Conservation (phyloP, 2,888 invertebrate species). For the Oxycera nigricornis region DNA sequence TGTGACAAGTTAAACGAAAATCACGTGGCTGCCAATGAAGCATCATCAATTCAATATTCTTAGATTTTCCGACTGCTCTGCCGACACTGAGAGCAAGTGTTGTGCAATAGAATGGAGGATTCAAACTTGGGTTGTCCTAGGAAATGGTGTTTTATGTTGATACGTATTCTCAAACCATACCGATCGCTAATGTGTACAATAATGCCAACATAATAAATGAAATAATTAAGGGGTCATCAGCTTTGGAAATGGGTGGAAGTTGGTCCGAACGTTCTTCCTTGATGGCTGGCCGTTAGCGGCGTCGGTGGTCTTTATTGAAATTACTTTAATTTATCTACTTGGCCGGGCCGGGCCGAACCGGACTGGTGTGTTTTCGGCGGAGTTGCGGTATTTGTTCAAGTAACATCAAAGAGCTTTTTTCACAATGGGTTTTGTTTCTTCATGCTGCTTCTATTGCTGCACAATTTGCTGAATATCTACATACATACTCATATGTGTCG, state of each 20-base stretch:
- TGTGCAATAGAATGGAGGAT: neutral
- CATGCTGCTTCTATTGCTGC: too few species aligned
- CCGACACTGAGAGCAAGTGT: neutral
- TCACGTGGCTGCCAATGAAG: neutral
- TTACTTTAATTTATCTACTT: slow-evolving; percentile 38
- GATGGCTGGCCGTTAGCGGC: slow-evolving; percentile 27
- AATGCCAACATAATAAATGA: slow-evolving; percentile 29
- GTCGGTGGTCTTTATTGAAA: slow-evolving; percentile 40
- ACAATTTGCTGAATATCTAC: too few species aligned
- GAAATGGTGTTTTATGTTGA: neutral
- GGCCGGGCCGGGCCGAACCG: neutral
- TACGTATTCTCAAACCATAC: neutral
- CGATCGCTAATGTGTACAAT: slow-evolving; percentile 10
- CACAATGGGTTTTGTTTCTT: too few species aligned
- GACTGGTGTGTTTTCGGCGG: neutral
- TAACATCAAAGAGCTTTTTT: slow-evolving; percentile 10
- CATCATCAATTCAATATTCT: neutral
- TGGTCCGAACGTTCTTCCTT: neutral
- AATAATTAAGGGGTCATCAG: slow-evolving; percentile 39
- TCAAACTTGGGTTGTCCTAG: neutral
- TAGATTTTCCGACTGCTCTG: neutral
- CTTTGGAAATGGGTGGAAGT: neutral
- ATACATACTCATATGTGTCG: too few species aligned
- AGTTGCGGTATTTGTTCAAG: slow-evolving; percentile 25
- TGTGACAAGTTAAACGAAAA: slow-evolving; percentile 15